Evolutionary conservation across 2,797 vertebrate species (phyloP), one percentile per base, ranked within the genome.

Genomic region (Pitangus sulphuratus): DNA sequence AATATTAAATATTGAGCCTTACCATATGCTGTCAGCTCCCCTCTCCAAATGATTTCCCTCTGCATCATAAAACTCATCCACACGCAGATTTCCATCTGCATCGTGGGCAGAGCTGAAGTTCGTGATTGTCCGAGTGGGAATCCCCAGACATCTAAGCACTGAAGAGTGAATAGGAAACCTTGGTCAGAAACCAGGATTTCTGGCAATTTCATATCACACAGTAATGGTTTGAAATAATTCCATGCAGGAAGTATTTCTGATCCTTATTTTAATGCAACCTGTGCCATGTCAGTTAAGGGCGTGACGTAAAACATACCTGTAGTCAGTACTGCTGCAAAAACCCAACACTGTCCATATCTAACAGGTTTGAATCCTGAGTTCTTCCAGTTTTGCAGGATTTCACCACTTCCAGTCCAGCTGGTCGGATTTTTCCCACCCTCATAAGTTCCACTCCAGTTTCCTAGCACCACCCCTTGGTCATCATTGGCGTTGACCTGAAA

Each of bases 291-390:
- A 68, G 24, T 62, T 70, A 39, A 4, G 33, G 35, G 28, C 0
- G 0, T n/a, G 80, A n/a, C 37, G 75, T 50, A 58, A 87, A 90
- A 60, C 45, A 90, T 96, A 99, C 99, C 98, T 98, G 99, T 99
- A 95, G 98, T 99, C 84, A 99, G 97, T 7, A 99, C 99, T 1
- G 97, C 99, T n/a, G 99, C 98, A 96, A 99, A 99, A 94, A 99
- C 99, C 99, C 99, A 99, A 91, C 99, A 99, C 90, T 99, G 99
- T 45, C 99, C 99, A 5, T 98, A 99, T 82, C 96, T 98, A 25
- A 99, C 99, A 3, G 98, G 97, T 79, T 37, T 97, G 82, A 85
- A 98, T 26, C 98, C 98, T 7, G 97, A 95, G 28, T 97, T 96
- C 92, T 98, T 99, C 99, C 99, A 99, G 57, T 94, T 94, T 65